A percentile compares a stretch with the other conserved stretches of the same genome.
phyloP scores from a whole-genome alignment of 2,113 vertebrate species.

The Oplegnathus fasciatus region DNA sequence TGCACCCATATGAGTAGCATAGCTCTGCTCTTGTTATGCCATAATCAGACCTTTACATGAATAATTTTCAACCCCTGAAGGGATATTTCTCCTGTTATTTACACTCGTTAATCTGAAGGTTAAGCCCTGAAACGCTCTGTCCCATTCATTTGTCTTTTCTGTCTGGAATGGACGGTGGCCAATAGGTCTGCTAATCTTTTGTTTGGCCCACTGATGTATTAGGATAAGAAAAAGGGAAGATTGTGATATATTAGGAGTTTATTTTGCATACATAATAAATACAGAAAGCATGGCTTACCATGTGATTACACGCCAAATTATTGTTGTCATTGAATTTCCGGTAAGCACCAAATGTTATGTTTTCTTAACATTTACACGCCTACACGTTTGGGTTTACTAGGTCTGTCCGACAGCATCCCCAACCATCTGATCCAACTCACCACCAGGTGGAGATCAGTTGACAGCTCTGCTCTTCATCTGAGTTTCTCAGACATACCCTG shows the following conservation, averaged over 20 bases:
- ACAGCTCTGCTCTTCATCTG: no score
- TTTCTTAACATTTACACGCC: no score
- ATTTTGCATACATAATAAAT: neutral
- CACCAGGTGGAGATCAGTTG: no score
- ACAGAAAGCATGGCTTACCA: neutral
- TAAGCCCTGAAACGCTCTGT: slow-evolving; percentile 33
- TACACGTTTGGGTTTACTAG: neutral
- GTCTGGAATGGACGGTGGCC: neutral
- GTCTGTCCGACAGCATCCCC: neutral
- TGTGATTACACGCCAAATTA: neutral
- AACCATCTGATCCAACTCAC: no score
- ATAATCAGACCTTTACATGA: slow-evolving; percentile 48
- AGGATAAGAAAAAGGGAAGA: neutral
- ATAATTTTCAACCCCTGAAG: slow-evolving; percentile 41
- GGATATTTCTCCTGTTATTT: slow-evolving; percentile 43
- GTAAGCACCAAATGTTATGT: no score
- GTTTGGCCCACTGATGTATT: slow-evolving; percentile 1
- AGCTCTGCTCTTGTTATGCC: slow-evolving; percentile 37
- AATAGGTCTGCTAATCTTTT: slow-evolving; percentile 5
- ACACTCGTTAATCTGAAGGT: slow-evolving; percentile 39
- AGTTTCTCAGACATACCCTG: no score
- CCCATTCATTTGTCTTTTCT: slow-evolving; percentile 46
- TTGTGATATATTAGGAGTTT: no score
- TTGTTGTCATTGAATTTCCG: no score
- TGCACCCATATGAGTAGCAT: slow-evolving; percentile 1